A percentile compares a stretch with the other conserved stretches of the same genome.
Conservation (phyloP, 2,888 invertebrate species). For the Monopis laevigella region DNA sequence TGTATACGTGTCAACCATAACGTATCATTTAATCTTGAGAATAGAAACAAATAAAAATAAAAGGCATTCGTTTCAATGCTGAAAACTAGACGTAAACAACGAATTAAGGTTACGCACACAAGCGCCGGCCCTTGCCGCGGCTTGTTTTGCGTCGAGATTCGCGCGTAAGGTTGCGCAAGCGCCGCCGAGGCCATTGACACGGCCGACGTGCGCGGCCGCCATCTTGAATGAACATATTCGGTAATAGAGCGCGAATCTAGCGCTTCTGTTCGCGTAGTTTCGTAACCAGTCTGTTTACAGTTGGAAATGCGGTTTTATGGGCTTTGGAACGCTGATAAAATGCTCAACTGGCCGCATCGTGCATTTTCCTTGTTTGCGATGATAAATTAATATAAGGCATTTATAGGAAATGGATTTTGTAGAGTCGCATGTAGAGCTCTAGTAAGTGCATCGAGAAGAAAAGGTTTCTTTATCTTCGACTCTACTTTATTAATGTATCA, state of each 20-base stretch:
- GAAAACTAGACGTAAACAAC: conserved; percentile 2
- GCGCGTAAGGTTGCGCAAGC: conserved; percentile 64
- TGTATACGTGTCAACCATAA: neutral
- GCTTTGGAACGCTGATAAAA: neutral
- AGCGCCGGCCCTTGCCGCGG: conserved; percentile 20
- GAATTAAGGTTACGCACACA: conserved; percentile 28
- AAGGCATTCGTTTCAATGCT: conserved; percentile 7
- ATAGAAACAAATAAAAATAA: conserved; percentile 3
- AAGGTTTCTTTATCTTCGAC: too few species aligned
- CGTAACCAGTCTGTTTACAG: conserved; percentile 37
- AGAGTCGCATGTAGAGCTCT: too few species aligned
- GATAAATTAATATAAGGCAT: too few species aligned
- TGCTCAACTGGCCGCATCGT: neutral
- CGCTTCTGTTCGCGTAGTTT: conserved; percentile 49
- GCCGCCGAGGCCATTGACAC: conserved; percentile 63
- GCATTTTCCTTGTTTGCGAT: too few species aligned
- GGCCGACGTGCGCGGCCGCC: conserved; percentile 27
- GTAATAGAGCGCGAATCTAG: conserved; percentile 55
- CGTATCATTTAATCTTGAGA: neutral
- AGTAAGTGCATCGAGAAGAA: too few species aligned
- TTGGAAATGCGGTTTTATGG: conserved; percentile 8
- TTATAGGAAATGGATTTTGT: too few species aligned
- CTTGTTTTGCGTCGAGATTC: conserved; percentile 66
- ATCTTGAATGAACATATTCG: conserved; percentile 5
- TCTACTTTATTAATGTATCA: too few species aligned